Base-by-base conservation (phyloP, 1,140 invertebrate genomes). In the Prorops nasuta region DNA sequence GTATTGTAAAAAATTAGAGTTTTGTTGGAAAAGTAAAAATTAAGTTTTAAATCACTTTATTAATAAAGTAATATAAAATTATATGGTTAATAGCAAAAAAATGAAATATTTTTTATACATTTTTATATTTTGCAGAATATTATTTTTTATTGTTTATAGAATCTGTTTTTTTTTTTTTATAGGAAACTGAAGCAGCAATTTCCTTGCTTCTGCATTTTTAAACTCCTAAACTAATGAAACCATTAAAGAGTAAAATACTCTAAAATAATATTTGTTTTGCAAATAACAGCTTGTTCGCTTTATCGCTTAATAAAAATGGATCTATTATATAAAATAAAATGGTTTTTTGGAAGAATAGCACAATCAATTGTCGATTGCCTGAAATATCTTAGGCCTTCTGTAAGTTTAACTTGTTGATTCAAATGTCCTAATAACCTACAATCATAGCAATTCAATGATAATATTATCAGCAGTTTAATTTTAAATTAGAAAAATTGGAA, bases 371-470 rank as follows among this genome's bases (percentile, higher is more conserved):
- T 45, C 39, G 37, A 16, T 46, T 63, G 37, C 60, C 47, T 58
- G 50, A 54, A 34, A 56, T 44, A 51, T 44, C 28, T 66, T 34
- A 67, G 47, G 47, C 50, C 53, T 51, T 54, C 49, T 56, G 71
- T 73, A 72, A 73, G 69, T 73, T 61, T n/a, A 24, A 15, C 21
- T 17, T 51, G 9, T 44, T 39, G 43, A 51, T 31, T 28, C 16
- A 19, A 32, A 32, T 38, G 15, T n/a, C 49, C n/a, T 15, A 56
- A 31, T 16, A 28, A 51, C 17, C 14, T 24, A 37, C 28, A 45
- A 49, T 41, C 22, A 14, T 50, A 20, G 45, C 42, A 51, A 49
- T 28, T 14, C 14, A 28, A 50, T 47, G 1, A 4, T 24, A 40
- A 6, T 2, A 48, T 16, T 44, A 28, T 8, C 15, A 16, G 45